Conservation (phyloP, 2,888 invertebrate genomes). For the Quadriops clusia region DNA sequence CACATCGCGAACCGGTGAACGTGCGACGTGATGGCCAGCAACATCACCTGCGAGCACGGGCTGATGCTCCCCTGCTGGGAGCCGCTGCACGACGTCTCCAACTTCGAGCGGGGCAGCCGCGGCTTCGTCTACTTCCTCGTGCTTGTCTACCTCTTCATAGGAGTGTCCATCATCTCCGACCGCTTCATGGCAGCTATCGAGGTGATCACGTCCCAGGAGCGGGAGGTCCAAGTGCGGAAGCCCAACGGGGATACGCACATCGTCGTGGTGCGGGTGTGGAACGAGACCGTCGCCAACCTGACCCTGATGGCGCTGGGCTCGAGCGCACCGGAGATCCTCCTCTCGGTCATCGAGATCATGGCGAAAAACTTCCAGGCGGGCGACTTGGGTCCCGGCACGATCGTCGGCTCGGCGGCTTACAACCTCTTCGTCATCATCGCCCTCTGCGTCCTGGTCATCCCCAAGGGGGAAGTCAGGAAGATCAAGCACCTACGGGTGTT, state of each 20-base stretch:
- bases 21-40: conserved; percentile 17
- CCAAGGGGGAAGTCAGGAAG: conserved; percentile 79
- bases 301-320: conserved; percentile 98
- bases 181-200: conserved; percentile 99
- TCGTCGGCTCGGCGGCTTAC: conserved; percentile 97
- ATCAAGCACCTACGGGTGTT: conserved; percentile 95
- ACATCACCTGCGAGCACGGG: conserved; percentile 61
- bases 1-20: conserved; percentile 19
- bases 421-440: conserved; percentile 97
- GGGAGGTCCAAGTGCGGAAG: conserved; percentile 83
- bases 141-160: conserved; percentile 92
- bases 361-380: conserved; percentile 93
- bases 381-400: conserved; percentile 94
- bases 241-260: conserved; percentile 80
- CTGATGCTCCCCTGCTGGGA: conserved; percentile 80
- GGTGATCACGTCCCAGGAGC: conserved; percentile 93
- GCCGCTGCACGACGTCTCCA: conserved; percentile 65
- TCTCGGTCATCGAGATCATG: conserved; percentile 96
- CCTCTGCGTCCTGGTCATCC: conserved; percentile 85
- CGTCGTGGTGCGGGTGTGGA: conserved; percentile 92
- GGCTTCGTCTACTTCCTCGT: conserved; percentile 83
- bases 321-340: conserved; percentile 93
- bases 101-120: conserved; percentile 68
- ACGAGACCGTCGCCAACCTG: conserved; percentile 96
- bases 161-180: conserved; percentile 97